These are phyloP conservation scores for Grammomys surdaster DNA, from an alignment of 2,113 vertebrate species.

Conservation along the genomic window DNA sequence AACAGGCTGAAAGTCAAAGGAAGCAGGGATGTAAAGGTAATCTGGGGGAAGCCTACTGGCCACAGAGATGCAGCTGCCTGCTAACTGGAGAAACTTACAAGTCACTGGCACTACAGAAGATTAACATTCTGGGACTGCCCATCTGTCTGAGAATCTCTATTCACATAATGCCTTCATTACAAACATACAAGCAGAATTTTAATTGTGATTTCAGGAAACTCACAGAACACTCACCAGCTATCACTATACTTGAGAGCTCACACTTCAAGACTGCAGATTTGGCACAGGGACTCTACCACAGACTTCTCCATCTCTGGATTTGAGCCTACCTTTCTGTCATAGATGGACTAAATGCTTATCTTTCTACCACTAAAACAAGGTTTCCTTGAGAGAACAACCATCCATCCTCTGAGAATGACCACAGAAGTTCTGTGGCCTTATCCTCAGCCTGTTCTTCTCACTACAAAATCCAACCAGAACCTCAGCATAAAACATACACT, in stretches of 20 bases:
- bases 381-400: background rate
- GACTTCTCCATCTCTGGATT: background rate
- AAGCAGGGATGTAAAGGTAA: background rate
- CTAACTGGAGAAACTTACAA: background rate
- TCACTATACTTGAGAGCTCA: background rate
- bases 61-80: background rate
- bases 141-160: background rate
- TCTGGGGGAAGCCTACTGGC: background rate
- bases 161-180: background rate
- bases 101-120: background rate
- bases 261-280: background rate
- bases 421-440: background rate
- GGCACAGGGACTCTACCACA: background rate
- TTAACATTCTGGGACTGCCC: background rate
- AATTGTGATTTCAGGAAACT: conserved; percentile 19
- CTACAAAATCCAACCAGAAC: background rate
- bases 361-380: conserved; percentile 13
- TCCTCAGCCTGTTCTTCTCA: background rate
- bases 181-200: background rate
- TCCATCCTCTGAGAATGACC: background rate
- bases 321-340: background rate
- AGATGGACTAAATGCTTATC: background rate
- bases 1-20: background rate
- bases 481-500: too few relatives aligned
- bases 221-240: background rate